Conservation (phyloP, 2,797 vertebrate species). For the Hemitrygon akajei region DNA sequence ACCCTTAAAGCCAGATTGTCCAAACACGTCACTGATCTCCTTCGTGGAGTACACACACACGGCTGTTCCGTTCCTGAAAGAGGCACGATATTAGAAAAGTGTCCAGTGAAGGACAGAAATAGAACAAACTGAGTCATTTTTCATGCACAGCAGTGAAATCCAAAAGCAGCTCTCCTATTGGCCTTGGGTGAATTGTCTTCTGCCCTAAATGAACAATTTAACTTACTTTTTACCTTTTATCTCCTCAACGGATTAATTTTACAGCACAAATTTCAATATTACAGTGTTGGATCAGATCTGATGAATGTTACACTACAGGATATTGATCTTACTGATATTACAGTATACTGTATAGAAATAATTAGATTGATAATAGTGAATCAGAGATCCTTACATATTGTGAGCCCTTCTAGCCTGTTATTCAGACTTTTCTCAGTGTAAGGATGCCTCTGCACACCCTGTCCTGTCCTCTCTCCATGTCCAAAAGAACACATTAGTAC, state of each 20-base stretch:
- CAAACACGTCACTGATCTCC: conserved; percentile 50
- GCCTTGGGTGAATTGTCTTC: neutral
- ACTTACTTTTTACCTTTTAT: neutral
- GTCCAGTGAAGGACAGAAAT: neutral
- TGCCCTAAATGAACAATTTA: no score
- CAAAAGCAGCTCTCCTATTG: neutral
- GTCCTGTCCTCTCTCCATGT: neutral
- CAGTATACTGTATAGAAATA: no score
- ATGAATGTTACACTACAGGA: no score
- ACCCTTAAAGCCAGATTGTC: conserved; percentile 42
- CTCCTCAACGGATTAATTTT: neutral
- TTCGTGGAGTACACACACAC: conserved; percentile 56
- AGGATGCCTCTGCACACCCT: neutral
- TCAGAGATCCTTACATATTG: neutral
- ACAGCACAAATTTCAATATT: no score
- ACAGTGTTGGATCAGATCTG: no score
- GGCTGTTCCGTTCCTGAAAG: conserved; percentile 55
- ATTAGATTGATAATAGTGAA: no score
- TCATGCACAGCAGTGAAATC: neutral
- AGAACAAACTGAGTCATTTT: neutral
- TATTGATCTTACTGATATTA: no score
- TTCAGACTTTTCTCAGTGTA: neutral
- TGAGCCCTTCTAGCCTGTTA: neutral
- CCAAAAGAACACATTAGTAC: neutral
- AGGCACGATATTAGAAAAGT: neutral